Evolutionary conservation across 2,113 vertebrate genomes (phyloP), one percentile per base, ranked within the genome.

Genomic region (Cyprinodon variegatus): DNA sequence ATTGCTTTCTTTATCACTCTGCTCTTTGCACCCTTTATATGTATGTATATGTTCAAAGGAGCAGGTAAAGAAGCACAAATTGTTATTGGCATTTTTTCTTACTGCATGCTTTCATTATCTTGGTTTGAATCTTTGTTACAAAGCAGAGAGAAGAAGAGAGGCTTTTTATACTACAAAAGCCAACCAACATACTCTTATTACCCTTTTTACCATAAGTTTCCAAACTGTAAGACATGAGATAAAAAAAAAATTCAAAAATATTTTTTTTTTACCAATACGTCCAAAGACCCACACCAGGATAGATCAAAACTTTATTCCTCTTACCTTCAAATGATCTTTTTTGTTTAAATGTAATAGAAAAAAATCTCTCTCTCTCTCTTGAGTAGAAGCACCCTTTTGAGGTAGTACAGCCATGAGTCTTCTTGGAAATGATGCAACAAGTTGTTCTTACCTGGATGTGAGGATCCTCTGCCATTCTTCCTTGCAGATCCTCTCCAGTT

Each of bases 131-230:
- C n/a, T 71, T 22, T 78, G 78, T 66, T 72, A 62, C 82, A 53
- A 45, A 10, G 13, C 70, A 38, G 61, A 86, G 43, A 61, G 68
- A 63, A 4, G 72, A 86, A 66, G 75, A 77, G 82, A 72, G 36
- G 65, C 70, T 63, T 48, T 37, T 45, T n/a, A 76, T 82, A 77
- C 84, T 79, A 66, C 84, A 86, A 71, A 88, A 86, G 81, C 72
- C 77, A 39, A 65, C 78, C 61, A 83, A 61, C 71, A 14, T 20
- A 2, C 17, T 13, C 2, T 13, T 11, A 36, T 61, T 13, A 65
- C n/a, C 0, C 65, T 65, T 75, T 36, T 69, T 67, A 7, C 3
- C 39, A 39, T 22, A 41, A 41, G 11, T 72, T 79, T 81, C 72
- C 65, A 65, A 81, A 79, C 77, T 22, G 43, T 1, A 41, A 74